A percentile compares a stretch with the other conserved stretches of the same genome.
Evolutionary conservation across 2,888 invertebrate species (phyloP).

Genomic region (Pterobdella sp.): DNA sequence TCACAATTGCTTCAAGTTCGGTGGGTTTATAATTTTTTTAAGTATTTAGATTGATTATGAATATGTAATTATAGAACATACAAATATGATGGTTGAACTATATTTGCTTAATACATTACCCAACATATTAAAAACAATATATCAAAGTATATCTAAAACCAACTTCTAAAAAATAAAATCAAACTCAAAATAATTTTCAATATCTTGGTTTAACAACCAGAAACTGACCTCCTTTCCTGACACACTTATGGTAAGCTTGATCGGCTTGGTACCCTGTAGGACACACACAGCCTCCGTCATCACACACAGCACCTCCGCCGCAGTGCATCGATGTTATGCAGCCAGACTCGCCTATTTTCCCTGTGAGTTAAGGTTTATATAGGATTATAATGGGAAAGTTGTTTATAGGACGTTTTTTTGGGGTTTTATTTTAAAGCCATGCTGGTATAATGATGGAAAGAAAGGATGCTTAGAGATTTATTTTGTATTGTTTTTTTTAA

Average conservation of each 20-base stretch:
- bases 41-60: too few relatives aligned
- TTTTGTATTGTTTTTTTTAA: background rate
- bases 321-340: constrained; percentile 34
- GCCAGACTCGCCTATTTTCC: constrained; percentile 33
- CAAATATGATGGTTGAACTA: too few relatives aligned
- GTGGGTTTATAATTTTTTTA: too few relatives aligned
- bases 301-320: constrained; percentile 37
- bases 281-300: constrained; percentile 33
- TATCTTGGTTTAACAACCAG: too few relatives aligned
- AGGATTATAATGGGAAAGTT: too few relatives aligned
- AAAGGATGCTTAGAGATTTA: background rate
- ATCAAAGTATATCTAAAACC: too few relatives aligned
- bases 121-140: background rate
- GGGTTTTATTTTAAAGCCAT: too few relatives aligned
- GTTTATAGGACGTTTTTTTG: too few relatives aligned
- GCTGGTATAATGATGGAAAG: background rate
- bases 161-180: background rate
- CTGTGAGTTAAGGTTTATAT: too few relatives aligned
- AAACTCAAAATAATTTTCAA: background rate
- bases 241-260: constrained; percentile 35
- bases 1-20: constrained; percentile 25
- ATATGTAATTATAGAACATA: too few relatives aligned
- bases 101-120: too few relatives aligned
- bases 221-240: constrained; percentile 33
- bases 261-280: constrained; percentile 34